A percentile compares a stretch with the other conserved stretches of the same genome.
Conservation (phyloP, 2,797 vertebrate genomes). For the Myotis myotis region DNA sequence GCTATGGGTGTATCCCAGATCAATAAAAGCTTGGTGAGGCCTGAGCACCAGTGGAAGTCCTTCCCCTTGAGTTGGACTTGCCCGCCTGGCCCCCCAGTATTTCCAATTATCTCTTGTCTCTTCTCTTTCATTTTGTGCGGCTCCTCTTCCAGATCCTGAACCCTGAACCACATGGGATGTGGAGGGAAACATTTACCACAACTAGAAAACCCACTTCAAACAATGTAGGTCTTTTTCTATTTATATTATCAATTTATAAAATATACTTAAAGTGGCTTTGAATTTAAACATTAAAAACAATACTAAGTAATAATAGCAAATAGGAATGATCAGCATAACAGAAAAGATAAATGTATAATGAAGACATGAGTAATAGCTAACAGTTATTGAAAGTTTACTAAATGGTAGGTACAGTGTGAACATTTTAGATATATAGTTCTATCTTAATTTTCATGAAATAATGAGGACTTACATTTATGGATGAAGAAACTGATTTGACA, state of each 20-base stretch:
- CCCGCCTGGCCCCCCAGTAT: too few relatives aligned
- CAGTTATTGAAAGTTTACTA: not conserved
- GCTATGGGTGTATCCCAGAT: too few relatives aligned
- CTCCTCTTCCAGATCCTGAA: too few relatives aligned
- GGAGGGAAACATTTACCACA: too few relatives aligned
- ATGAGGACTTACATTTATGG: not conserved
- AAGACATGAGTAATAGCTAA: not conserved
- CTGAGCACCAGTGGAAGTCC: too few relatives aligned
- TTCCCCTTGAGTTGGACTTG: too few relatives aligned
- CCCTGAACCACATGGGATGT: too few relatives aligned
- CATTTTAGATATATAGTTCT: not conserved
- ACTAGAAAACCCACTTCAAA: not conserved
- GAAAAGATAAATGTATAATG: not conserved
- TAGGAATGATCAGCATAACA: not conserved
- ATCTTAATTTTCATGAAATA: not conserved
- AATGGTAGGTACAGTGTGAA: not conserved
- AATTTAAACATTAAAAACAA: not conserved
- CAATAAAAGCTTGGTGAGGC: too few relatives aligned
- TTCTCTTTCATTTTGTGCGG: too few relatives aligned
- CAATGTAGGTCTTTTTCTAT: not conserved
- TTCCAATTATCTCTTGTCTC: too few relatives aligned
- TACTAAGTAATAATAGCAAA: not conserved
- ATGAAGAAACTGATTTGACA: not conserved
- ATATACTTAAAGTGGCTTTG: not conserved
- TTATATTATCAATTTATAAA: not conserved